Evolutionary conservation across 2,888 invertebrate genomes (phyloP), one percentile per base, ranked within the genome.

Genomic region (Ectobius pallidus): DNA sequence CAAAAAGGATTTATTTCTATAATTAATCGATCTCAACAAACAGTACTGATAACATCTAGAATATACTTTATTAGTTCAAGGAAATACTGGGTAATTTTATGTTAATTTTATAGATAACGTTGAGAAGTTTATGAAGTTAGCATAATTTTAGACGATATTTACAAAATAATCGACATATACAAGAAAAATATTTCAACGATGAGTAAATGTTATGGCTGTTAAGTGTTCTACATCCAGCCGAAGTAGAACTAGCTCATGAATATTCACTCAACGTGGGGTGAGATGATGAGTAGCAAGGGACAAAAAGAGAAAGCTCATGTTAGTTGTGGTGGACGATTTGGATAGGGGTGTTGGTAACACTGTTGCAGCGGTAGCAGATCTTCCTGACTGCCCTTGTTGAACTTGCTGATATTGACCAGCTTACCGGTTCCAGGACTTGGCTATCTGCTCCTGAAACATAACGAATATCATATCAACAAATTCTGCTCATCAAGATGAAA

Each of bases 391-490:
- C 49, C 18, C 11, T 16, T 18, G 30, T 3, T 30, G 68, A 14
- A 6, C n/a, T 18, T 11, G 18, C 14, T 49, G 4, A 11, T 11
- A 52, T 20, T 20, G 14, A 27, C 52, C 68, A 68, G 16, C 52
- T 68, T 68, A 68, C 25, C 68, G 68, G 32, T 42, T 52, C 68
- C 20, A 68, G 18, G 46, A 3, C 49, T 68, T 46, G 32, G 32
- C 49, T 16, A 34, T 30, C 68, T 68, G 32, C 52, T 52, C 32
- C 46, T 46, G 34, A 16, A 49, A 68, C 16, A 18, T 18, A n/a
- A 2, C 9, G 32, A 27, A 18, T 27, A 25, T 22, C 58, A 58
- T 25, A 1, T n/a, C n/a, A n/a, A n/a, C n/a, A n/a, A n/a, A n/a
- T n/a, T n/a, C n/a, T n/a, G n/a, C n/a, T n/a, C n/a, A n/a, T n/a